Evolutionary conservation across 2,797 vertebrate genomes (phyloP).

Genomic region (Sebastes paucispinis): DNA sequence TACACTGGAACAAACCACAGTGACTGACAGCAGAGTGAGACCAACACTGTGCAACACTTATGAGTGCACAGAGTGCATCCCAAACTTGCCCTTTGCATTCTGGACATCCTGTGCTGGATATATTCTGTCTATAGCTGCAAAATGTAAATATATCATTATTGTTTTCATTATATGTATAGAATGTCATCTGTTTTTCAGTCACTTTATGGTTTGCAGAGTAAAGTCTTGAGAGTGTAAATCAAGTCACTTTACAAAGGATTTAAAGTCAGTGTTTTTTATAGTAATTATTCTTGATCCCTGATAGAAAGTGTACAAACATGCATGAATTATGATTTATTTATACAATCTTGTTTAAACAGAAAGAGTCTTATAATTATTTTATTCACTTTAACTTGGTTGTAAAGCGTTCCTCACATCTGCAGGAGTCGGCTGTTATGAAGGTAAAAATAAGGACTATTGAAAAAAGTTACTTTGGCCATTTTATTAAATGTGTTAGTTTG

Average conservation of each 20-base stretch:
- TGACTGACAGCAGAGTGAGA: neutral
- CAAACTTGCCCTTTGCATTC: neutral
- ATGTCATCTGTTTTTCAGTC: neutral
- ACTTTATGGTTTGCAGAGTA: neutral
- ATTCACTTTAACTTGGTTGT: neutral
- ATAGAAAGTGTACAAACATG: neutral
- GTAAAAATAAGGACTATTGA: neutral
- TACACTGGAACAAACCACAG: neutral
- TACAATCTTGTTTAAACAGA: neutral
- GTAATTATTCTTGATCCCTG: neutral
- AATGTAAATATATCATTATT: constrained; percentile 31
- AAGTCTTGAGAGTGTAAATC: too few relatives aligned
- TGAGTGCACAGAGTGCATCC: neutral
- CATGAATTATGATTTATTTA: neutral
- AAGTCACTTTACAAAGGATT: neutral
- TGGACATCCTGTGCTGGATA: neutral
- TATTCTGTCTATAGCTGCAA: constrained; percentile 19
- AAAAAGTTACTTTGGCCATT: neutral
- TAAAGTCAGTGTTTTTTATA: neutral
- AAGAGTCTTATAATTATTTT: neutral
- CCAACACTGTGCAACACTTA: neutral
- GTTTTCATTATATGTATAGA: constrained; percentile 14
- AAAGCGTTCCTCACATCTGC: neutral
- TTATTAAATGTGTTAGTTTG: neutral
- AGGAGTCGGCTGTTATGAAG: neutral